Base-by-base conservation (phyloP, 1,140 invertebrate genomes). In the Rhyacophila brunnea region DNA sequence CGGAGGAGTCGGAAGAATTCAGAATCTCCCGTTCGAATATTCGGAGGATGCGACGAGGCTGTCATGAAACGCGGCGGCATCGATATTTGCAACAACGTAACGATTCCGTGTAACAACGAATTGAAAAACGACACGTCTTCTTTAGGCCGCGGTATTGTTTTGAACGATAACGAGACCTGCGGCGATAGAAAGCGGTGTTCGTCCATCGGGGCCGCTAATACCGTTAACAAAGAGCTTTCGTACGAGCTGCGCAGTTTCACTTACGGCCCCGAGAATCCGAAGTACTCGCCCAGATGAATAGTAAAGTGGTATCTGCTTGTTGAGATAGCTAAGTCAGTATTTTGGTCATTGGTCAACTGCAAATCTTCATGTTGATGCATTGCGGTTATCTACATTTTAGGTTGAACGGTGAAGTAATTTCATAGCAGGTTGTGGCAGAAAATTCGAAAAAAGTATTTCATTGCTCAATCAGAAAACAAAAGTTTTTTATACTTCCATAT, bases 241-340 rank as follows among this genome's bases (percentile, higher is more conserved):
- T 79, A 77, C 58, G 77, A 79, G 50, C 54, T 79, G 59, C 67
- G 77, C 13, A 79, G 75, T 60, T 79, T 77, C 58, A 79, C 77
- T 2, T 78, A 77, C 60, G 75, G 74, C 9, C 77, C 77, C 11
- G 77, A 79, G 20, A 79, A 79, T 66, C 77, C 75, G 6, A 76
- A 71, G 53, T 79, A 74, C 66, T 79, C 77, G 17, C 77, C 77
- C 17, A 70, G 74, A 51, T 79, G 43, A 59, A 23, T 13, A 3
- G 23, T 28, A 9, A 28, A 28, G 23, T 28, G 23, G 23, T 5
- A 28, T 28, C 23, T 28, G 9, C 23, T 28, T 9, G 3, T 28
- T 9, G 23, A 28, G 9, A 3, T 28, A 28, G 23, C 23, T 28
- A 28, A 28, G 9, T 28, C 23, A 28, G 23, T 28, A 28, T 28